phyloP scores from a whole-genome alignment of 2,797 vertebrate genomes.

The Cirrhinus mrigala region DNA sequence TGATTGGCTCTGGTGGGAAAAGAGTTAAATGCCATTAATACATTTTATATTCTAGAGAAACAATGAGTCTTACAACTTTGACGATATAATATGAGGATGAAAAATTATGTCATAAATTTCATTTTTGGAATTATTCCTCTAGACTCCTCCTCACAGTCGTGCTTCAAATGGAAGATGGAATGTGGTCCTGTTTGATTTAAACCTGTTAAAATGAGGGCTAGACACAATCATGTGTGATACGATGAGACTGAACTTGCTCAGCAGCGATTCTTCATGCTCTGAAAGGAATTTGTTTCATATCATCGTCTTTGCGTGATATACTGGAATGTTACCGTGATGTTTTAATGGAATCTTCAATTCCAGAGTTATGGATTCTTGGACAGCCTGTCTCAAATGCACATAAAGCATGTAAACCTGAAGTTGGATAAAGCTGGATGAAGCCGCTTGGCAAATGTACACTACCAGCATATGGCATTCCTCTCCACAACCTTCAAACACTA shows the following conservation, averaged over 20 bases:
- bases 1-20: no score
- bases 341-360: constrained; percentile 6
- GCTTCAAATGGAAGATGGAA: not conserved
- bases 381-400: not conserved
- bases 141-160: not conserved
- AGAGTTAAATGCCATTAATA: not conserved
- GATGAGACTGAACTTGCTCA: not conserved
- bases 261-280: not conserved
- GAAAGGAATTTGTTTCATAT: not conserved
- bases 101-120: not conserved
- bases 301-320: not conserved
- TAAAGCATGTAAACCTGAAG: not conserved
- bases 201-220: not conserved
- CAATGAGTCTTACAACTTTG: not conserved
- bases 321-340: not conserved
- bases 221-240: not conserved
- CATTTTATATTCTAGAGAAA: not conserved
- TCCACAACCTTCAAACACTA: not conserved
- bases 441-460: not conserved
- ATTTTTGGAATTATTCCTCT: not conserved
- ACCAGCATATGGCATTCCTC: not conserved
- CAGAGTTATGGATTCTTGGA: not conserved
- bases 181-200: not conserved
- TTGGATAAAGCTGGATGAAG: not conserved
- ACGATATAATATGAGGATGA: not conserved